Evolutionary conservation across 2,113 vertebrate genomes (phyloP).

Genomic region (Jaculus jaculus): DNA sequence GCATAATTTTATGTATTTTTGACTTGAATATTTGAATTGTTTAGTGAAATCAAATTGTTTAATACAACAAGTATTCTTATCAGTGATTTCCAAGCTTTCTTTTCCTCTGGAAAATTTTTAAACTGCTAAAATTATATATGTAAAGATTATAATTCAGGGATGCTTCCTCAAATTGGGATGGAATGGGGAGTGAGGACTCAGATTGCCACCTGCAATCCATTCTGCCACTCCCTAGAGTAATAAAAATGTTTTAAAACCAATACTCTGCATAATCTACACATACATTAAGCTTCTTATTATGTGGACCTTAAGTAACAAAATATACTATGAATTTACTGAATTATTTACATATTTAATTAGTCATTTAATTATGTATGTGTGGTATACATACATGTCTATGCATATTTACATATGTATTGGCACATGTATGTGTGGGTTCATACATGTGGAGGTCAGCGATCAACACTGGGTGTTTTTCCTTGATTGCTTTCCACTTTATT

Average conservation of each 20-base stretch:
- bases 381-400: too few relatives aligned
- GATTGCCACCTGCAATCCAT: background rate
- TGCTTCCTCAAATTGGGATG: background rate
- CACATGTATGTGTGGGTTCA: too few relatives aligned
- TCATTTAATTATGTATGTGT: too few relatives aligned
- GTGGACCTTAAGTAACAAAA: background rate
- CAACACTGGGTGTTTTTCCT: too few relatives aligned
- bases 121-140: background rate
- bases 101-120: background rate
- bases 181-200: background rate
- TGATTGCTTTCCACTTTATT: too few relatives aligned
- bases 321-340: background rate
- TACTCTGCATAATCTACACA: background rate
- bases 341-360: too few relatives aligned
- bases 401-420: too few relatives aligned
- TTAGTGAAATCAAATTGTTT: background rate
- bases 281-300: background rate
- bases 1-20: slow-evolving; percentile 4
- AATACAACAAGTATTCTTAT: background rate
- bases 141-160: background rate
- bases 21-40: background rate
- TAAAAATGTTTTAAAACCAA: background rate
- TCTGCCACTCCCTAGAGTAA: background rate
- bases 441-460: too few relatives aligned
- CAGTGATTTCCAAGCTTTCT: background rate